Percentiles rank a stretch among this genome's conserved stretches.
Evolutionary conservation across 2,113 vertebrate genomes (phyloP).

Genomic region (Rhipidura dahli): DNA sequence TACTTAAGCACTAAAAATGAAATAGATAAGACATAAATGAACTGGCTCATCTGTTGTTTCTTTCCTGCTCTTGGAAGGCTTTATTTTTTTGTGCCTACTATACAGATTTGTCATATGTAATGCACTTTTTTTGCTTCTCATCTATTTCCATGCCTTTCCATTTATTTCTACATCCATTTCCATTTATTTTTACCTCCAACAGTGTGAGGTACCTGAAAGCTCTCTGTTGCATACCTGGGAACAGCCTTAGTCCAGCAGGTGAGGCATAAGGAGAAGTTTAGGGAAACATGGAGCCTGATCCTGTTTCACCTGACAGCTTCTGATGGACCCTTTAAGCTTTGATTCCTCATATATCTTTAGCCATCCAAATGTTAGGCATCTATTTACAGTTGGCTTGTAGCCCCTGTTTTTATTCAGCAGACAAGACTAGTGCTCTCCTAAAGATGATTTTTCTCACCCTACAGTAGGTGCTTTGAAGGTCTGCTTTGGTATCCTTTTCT

Average conservation of each 20-base stretch:
- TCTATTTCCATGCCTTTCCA: neutral
- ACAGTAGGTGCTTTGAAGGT: neutral
- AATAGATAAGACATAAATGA: constrained; percentile 20
- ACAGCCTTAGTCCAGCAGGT: neutral
- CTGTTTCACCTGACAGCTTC: neutral
- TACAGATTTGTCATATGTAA: neutral
- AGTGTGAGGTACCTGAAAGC: neutral
- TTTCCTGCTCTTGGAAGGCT: neutral
- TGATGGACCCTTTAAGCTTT: neutral
- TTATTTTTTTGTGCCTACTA: neutral
- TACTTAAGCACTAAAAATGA: constrained; percentile 31
- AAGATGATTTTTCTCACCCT: neutral
- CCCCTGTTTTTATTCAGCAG: neutral
- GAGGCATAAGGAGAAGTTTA: neutral
- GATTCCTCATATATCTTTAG: neutral
- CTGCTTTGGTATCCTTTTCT: neutral
- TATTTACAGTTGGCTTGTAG: neutral
- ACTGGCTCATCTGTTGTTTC: neutral
- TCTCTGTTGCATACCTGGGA: neutral
- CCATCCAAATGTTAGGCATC: neutral
- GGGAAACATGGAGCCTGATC: neutral
- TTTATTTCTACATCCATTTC: neutral
- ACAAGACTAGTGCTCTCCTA: neutral
- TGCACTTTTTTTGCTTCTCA: neutral
- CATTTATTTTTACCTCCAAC: neutral